A percentile compares a stretch with the other conserved stretches of the same genome.
Evolutionary conservation across 2,888 invertebrate genomes (phyloP).

Genomic region (Ashinkailepas kermadecensis): DNA sequence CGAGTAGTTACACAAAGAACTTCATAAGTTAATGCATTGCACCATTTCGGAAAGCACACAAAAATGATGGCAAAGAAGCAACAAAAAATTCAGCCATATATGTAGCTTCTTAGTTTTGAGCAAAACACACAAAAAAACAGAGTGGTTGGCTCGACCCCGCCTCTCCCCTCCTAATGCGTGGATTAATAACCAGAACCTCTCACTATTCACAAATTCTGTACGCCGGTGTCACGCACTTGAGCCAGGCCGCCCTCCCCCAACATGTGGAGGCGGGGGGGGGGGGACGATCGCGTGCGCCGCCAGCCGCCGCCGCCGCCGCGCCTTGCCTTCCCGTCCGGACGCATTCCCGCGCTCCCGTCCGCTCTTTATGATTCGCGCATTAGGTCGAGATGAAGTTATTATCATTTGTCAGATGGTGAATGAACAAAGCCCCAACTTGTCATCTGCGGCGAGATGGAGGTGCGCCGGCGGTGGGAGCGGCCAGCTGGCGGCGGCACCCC

Average conservation of each 20-base stretch:
- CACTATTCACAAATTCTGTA: not conserved
- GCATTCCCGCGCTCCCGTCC: constrained; percentile 17
- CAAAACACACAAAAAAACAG: too few relatives aligned
- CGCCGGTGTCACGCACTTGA: not conserved
- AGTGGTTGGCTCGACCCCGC: too few relatives aligned
- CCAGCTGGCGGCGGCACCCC: constrained; percentile 6
- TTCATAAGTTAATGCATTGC: too few relatives aligned
- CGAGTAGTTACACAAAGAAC: too few relatives aligned
- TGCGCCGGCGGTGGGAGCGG: constrained; percentile 6
- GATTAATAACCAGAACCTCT: too few relatives aligned
- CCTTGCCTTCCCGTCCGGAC: not conserved
- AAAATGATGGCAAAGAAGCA: too few relatives aligned
- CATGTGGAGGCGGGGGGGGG: not conserved
- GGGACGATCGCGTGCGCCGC: constrained; percentile 12
- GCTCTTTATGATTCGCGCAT: constrained; percentile 20
- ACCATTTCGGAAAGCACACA: too few relatives aligned
- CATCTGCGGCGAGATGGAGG: constrained; percentile 15
- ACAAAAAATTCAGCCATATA: too few relatives aligned
- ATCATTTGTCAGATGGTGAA: constrained; percentile 23
- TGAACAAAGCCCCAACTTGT: constrained; percentile 23
- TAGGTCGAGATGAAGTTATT: constrained; percentile 22
- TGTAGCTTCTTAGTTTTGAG: too few relatives aligned
- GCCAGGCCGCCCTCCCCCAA: not conserved
- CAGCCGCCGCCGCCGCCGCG: not conserved
- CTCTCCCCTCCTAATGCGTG: too few relatives aligned